Evolutionary conservation across 2,113 vertebrate genomes (phyloP).

Genomic region (Zosterops pallidus): DNA sequence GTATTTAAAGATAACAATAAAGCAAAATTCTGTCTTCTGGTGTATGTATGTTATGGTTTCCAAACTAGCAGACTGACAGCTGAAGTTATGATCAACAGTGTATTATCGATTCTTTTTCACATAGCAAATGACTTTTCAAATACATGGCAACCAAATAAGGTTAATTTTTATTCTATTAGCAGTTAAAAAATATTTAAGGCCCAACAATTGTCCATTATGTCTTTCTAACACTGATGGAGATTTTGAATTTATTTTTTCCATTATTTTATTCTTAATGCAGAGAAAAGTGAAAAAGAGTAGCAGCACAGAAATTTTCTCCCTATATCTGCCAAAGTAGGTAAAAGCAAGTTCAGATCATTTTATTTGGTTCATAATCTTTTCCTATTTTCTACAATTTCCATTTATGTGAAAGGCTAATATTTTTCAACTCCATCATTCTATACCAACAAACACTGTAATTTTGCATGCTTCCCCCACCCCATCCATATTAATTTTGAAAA

Average conservation of each 20-base stretch:
- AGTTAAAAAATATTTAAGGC: background rate
- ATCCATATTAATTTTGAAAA: slow-evolving; percentile 38
- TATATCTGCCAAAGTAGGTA: background rate
- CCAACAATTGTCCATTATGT: background rate
- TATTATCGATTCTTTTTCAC: background rate
- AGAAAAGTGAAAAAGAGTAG: slow-evolving; percentile 6
- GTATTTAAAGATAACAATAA: background rate
- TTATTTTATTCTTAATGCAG: background rate
- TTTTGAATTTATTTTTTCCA: background rate
- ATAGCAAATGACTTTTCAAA: background rate
- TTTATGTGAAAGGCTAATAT: slow-evolving; percentile 30
- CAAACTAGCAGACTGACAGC: background rate
- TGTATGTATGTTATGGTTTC: background rate
- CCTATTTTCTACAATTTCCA: slow-evolving; percentile 17
- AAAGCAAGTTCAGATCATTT: background rate
- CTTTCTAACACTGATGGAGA: background rate
- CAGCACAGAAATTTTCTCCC: background rate
- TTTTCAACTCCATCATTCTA: slow-evolving; percentile 33
- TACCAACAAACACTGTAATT: slow-evolving; percentile 40
- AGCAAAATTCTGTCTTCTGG: background rate
- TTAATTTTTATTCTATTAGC: background rate
- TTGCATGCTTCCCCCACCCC: background rate
- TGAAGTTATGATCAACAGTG: background rate
- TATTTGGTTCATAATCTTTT: background rate
- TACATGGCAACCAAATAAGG: background rate